phyloP scores from a whole-genome alignment of 2,888 invertebrate species.

The Habrosyne pyritoides region DNA sequence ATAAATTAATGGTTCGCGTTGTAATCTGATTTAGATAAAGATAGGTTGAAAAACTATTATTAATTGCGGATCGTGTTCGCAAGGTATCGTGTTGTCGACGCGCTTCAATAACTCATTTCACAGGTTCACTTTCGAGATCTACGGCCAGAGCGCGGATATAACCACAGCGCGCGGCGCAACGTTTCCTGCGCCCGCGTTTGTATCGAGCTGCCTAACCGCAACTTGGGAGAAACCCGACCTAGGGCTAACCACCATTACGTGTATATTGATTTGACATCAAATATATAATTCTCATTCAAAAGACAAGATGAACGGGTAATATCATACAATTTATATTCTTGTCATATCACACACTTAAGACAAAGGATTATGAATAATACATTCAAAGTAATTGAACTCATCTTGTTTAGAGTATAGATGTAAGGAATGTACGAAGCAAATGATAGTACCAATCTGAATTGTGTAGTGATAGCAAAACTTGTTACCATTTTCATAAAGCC shows the following conservation, averaged over 20 bases:
- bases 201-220: constrained; percentile 34
- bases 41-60: constrained; percentile 39
- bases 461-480: constrained; percentile 38
- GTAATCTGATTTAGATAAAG: constrained; percentile 17
- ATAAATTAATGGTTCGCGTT: constrained; percentile 29
- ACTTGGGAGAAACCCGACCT: constrained; percentile 50
- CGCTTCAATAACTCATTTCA: constrained; percentile 78
- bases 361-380: background rate
- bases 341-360: background rate
- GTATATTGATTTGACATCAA: constrained; percentile 54
- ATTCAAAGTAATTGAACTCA: background rate
- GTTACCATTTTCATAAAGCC: constrained; percentile 54
- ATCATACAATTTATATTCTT: no score
- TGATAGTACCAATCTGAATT: background rate
- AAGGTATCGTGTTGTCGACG: constrained; percentile 66
- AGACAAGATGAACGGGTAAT: background rate
- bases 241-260: constrained; percentile 47
- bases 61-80: constrained; percentile 57
- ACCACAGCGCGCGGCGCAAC: constrained; percentile 56
- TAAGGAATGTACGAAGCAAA: background rate
- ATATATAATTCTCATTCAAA: constrained; percentile 33
- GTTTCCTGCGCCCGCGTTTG: constrained; percentile 56
- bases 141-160: constrained; percentile 61
- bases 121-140: constrained; percentile 77
- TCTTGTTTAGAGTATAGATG: no score